Percentiles rank a stretch among this genome's conserved stretches.
phyloP scores from a whole-genome alignment of 2,888 invertebrate species.

The Phoronis australis region DNA sequence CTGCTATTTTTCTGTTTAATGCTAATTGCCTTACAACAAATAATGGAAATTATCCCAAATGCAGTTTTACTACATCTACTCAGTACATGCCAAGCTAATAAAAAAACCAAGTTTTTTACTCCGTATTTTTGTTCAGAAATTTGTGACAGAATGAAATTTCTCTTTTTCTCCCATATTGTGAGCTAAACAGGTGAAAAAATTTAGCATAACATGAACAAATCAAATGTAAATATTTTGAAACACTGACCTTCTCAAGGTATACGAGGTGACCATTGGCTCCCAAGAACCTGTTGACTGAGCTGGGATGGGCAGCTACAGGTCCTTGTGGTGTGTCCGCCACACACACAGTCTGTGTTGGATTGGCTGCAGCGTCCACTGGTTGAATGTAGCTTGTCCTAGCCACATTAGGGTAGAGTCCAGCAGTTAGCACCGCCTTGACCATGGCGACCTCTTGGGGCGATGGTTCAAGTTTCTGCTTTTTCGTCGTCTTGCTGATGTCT shows the following conservation, averaged over 20 bases:
- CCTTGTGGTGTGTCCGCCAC: constrained; percentile 40
- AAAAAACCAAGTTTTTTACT: too few relatives aligned
- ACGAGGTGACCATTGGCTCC: constrained; percentile 38
- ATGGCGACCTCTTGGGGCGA: too few relatives aligned
- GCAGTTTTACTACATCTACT: too few relatives aligned
- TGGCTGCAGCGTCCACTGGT: constrained; percentile 29
- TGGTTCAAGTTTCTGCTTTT: too few relatives aligned
- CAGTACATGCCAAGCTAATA: background rate
- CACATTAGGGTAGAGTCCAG: constrained; percentile 85
- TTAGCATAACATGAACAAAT: background rate
- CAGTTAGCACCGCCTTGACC: constrained; percentile 68
- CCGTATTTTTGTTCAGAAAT: too few relatives aligned
- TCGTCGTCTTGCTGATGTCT: constrained; percentile 22
- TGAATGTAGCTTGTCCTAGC: constrained; percentile 28
- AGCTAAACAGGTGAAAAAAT: too few relatives aligned
- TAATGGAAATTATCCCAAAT: too few relatives aligned
- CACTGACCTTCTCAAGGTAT: constrained; percentile 43
- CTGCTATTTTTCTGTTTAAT: too few relatives aligned
- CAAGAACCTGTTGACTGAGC: constrained; percentile 41
- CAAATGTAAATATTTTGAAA: background rate
- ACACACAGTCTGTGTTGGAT: constrained; percentile 27
- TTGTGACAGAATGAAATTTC: too few relatives aligned
- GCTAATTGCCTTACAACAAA: too few relatives aligned
- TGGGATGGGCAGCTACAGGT: constrained; percentile 36
- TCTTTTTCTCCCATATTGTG: too few relatives aligned